These are phyloP conservation scores for Pogonognathellus flavescens DNA, from an alignment of 1,140 invertebrate species.

Conservation along the genomic window DNA sequence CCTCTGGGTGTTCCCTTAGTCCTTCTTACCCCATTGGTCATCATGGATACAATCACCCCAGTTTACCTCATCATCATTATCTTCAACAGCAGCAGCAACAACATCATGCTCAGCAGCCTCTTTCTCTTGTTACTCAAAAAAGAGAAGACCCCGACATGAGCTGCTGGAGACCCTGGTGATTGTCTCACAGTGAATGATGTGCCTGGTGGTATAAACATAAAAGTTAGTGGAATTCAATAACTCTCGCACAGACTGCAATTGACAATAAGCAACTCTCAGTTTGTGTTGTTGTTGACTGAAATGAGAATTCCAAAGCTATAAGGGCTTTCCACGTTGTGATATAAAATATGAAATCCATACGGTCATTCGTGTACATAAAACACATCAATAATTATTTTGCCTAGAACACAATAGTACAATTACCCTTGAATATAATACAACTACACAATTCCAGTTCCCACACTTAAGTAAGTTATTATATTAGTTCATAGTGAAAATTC, in stretches of 20 bases:
- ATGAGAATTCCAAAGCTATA: slow-evolving; percentile 28
- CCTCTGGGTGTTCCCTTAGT: slow-evolving; percentile 53
- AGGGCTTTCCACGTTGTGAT: slow-evolving; percentile 37
- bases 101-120: slow-evolving; percentile 39
- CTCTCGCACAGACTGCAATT: too few species aligned
- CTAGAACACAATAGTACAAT: background rate
- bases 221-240: too few species aligned
- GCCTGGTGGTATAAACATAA: too few species aligned
- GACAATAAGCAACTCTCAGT: too few species aligned
- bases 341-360: slow-evolving; percentile 11
- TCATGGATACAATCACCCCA: slow-evolving; percentile 33
- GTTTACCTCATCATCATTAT: slow-evolving; percentile 35
- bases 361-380: slow-evolving; percentile 26
- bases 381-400: background rate
- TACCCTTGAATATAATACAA: too few species aligned
- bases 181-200: background rate
- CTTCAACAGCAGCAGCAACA: slow-evolving; percentile 18
- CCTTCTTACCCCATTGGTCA: slow-evolving; percentile 51
- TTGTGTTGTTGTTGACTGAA: background rate
- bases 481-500: too few species aligned
- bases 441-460: too few species aligned
- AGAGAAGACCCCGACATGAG: slow-evolving; percentile 52
- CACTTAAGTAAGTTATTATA: too few species aligned
- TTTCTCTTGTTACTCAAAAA: slow-evolving; percentile 62
- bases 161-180: slow-evolving; percentile 64